Base-by-base conservation (phyloP, 2,797 vertebrate genomes). In the Hypotaenidia okinawae region DNA sequence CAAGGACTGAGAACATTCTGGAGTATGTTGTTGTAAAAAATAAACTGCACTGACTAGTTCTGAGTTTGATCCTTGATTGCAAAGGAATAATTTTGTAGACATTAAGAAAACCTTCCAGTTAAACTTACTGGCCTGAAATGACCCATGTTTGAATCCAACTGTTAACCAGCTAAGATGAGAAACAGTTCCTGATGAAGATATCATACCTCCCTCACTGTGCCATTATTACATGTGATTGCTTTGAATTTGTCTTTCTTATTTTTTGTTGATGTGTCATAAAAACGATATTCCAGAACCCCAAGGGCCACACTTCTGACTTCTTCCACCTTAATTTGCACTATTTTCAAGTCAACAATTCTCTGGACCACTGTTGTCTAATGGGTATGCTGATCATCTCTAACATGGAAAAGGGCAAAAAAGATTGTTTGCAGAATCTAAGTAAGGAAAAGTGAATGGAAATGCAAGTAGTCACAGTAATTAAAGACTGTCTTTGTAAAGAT, bases 401-500 rank as follows among this genome's bases (percentile, higher is more conserved):
- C 6, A 19, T 5, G 5, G 28, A 27, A 75, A 74, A 86, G 62
- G 2, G 10, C 39, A 45, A 63, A 63, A 28, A 62, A 52, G 23
- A n/a, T 64, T 62, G 11, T 30, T 10, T 52, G 63, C 51, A 16
- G 75, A 73, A 76, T 70, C 43, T 52, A 63, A 39, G 28, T 0
- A 2, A 90, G 35, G 67, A 78, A 19, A 74, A 75, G 68, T 66
- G 22, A 75, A 70, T 37, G 62, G 85, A 94, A 90, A 67, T 61
- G 37, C 27, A 78, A 87, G 51, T 18, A 57, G 35, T n/a, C 89
- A 23, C 47, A 84, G n/a, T 73, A 83, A 91, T 33, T 19, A 88
- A 90, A 84, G 19, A 7, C 28, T 49, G 52, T 93, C 70, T 92
- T 93, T 96, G 61, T 66, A 63, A 87, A 93, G 83, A 75, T 70